These are phyloP conservation scores for Apamea epomidion DNA, from an alignment of 2,888 invertebrate genomes.

Conservation along the genomic window DNA sequence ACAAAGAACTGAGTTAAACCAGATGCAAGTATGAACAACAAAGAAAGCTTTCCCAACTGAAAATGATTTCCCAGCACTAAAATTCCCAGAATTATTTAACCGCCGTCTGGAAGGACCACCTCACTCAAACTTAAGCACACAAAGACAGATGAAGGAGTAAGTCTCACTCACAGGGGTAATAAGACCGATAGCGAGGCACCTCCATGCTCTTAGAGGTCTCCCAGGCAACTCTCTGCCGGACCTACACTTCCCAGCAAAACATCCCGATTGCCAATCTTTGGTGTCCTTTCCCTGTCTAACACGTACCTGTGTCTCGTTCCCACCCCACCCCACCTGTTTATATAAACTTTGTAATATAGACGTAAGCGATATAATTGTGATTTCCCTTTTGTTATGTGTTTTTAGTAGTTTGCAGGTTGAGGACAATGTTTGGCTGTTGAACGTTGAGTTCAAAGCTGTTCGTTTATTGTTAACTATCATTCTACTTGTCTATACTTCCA, in stretches of 20 bases:
- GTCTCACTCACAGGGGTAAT: conserved; percentile 87
- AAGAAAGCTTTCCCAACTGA: conserved; percentile 5
- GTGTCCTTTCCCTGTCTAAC: conserved; percentile 60
- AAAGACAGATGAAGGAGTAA: conserved; percentile 38
- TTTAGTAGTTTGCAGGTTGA: conserved; percentile 66
- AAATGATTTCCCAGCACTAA: conserved; percentile 10
- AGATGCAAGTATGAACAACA: conserved; percentile 8
- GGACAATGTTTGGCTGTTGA: conserved; percentile 23
- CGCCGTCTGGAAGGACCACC: conserved; percentile 32
- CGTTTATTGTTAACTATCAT: conserved; percentile 1
- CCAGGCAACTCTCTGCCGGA: conserved; percentile 86
- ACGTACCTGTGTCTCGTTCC: conserved; percentile 66
- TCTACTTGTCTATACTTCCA: not conserved
- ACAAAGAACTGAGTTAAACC: not conserved
- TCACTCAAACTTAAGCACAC: conserved; percentile 41
- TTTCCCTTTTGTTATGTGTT: conserved; percentile 69
- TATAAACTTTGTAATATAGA: conserved; percentile 74
- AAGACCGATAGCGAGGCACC: conserved; percentile 89
- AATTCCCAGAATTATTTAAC: not conserved
- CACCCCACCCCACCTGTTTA: conserved; percentile 78
- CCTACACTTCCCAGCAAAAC: conserved; percentile 75
- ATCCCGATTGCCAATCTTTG: conserved; percentile 66
- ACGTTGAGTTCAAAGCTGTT: conserved; percentile 28
- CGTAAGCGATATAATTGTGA: conserved; percentile 79
- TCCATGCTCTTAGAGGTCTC: conserved; percentile 88